Evolutionary conservation across 2,888 invertebrate genomes (phyloP).

Genomic region (Strigamia maritima): DNA sequence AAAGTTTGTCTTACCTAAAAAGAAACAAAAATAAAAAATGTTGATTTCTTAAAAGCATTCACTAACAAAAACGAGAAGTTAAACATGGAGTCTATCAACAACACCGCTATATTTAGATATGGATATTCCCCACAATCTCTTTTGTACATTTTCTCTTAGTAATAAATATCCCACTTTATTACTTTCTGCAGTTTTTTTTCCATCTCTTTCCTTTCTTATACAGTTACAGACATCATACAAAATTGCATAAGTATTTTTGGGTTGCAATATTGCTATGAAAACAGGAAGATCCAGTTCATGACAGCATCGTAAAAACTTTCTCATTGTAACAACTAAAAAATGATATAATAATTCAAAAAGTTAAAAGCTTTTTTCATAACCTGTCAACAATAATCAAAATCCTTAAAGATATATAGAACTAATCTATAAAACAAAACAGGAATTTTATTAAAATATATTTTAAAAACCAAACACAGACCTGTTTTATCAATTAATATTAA

Average conservation of each 20-base stretch:
- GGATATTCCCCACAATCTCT: background rate
- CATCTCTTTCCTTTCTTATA: background rate
- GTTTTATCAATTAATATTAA: too few relatives aligned
- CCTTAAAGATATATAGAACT: background rate
- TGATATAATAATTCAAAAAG: background rate
- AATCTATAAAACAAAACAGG: too few relatives aligned
- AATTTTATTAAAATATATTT: too few relatives aligned
- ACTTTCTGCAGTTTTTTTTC: background rate
- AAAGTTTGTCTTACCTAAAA: conserved; percentile 2
- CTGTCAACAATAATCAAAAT: background rate
- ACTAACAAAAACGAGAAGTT: background rate
- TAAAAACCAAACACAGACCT: too few relatives aligned
- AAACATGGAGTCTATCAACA: background rate
- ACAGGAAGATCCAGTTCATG: conserved; percentile 28
- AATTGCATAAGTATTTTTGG: conserved; percentile 24
- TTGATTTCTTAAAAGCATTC: background rate
- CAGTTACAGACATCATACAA: background rate
- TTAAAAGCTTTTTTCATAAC: background rate
- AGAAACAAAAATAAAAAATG: background rate
- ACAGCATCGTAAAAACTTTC: background rate
- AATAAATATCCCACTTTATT: conserved; percentile 25
- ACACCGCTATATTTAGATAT: background rate
- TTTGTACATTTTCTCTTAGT: background rate
- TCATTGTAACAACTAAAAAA: background rate
- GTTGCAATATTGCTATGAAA: conserved; percentile 25